Percentiles rank a stretch among this genome's conserved stretches.
phyloP scores from a whole-genome alignment of 2,888 invertebrate genomes.

The Magallana nippona region DNA sequence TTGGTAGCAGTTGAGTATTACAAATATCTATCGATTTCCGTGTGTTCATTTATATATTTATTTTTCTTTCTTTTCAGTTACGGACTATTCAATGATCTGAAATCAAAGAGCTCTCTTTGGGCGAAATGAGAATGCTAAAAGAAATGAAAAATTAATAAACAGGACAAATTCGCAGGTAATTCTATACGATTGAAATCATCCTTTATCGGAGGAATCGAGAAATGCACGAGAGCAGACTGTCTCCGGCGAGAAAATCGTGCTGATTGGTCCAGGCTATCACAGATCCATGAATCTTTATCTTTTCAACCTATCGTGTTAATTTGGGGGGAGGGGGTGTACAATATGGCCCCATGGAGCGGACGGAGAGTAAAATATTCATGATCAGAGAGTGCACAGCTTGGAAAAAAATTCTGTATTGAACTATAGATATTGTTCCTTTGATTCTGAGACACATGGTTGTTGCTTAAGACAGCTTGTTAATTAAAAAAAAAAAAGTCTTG shows the following conservation, averaged over 20 bases:
- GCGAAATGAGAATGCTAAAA: slow-evolving; percentile 7
- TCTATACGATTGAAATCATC: slow-evolving; percentile 5
- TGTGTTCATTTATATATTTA: neutral
- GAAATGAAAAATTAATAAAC: slow-evolving; percentile 31
- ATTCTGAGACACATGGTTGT: too few species aligned
- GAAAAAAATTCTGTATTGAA: too few species aligned
- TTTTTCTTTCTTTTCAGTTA: neutral
- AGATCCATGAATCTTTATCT: neutral
- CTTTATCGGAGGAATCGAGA: neutral
- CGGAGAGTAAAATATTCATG: slow-evolving; percentile 9
- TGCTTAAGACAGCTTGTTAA: too few species aligned
- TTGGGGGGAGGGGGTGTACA: neutral
- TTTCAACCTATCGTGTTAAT: neutral
- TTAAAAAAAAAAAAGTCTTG: too few species aligned
- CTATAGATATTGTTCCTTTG: too few species aligned
- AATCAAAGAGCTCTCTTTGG: neutral
- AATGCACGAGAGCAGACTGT: neutral
- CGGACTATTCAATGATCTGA: neutral
- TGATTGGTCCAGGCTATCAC: neutral
- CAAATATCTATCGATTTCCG: neutral
- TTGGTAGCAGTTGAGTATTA: neutral
- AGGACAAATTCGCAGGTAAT: slow-evolving; percentile 12
- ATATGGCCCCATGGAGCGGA: neutral
- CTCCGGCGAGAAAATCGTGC: neutral
- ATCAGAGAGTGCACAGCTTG: neutral